Evolutionary conservation across 2,113 vertebrate species (phyloP).

Genomic region (Alaudala cheleensis): DNA sequence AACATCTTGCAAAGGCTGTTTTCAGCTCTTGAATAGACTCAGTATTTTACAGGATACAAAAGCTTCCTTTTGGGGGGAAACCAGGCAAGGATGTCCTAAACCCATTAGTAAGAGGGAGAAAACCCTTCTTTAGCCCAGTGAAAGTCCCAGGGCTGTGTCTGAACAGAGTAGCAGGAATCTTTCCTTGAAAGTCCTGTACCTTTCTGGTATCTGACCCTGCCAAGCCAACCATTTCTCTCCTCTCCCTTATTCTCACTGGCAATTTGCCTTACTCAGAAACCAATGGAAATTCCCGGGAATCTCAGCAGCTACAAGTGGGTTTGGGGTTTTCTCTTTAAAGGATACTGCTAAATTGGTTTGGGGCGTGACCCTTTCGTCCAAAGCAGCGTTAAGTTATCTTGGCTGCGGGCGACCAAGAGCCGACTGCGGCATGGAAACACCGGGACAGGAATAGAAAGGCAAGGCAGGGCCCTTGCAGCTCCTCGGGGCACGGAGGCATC

Average conservation of each 20-base stretch:
- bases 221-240: background rate
- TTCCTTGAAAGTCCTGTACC: background rate
- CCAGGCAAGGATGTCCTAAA: background rate
- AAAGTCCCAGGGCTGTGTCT: background rate
- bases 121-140: background rate
- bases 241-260: background rate
- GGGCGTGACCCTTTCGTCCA: background rate
- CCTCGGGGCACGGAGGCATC: background rate
- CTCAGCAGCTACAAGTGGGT: background rate
- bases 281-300: background rate
- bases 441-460: conserved; percentile 6
- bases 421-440: conserved; percentile 4
- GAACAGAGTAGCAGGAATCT: background rate
- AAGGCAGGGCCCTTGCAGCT: background rate
- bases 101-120: background rate
- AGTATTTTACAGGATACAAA: background rate
- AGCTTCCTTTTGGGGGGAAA: background rate
- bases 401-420: background rate
- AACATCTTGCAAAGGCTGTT: background rate
- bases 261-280: background rate
- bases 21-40: background rate
- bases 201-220: background rate
- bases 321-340: background rate
- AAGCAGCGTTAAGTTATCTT: background rate
- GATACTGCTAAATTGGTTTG: background rate